Evolutionary conservation across 2,113 vertebrate genomes (phyloP).

Genomic region (Chamaea fasciata): DNA sequence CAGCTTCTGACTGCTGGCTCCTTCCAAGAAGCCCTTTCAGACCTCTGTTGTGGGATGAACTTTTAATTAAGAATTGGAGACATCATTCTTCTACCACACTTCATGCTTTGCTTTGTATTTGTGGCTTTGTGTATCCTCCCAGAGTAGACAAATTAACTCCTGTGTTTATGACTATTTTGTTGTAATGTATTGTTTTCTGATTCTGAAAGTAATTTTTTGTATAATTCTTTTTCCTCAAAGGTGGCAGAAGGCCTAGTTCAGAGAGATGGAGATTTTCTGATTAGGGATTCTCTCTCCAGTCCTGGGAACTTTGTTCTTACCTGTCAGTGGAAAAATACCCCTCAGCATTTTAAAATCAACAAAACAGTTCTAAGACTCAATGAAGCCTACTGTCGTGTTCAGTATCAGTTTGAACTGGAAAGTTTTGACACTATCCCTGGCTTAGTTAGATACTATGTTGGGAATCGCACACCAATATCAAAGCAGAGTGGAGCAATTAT

Average conservation of each 20-base stretch:
- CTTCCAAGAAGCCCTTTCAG: background rate
- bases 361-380: slow-evolving; percentile 83
- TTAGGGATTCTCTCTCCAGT: slow-evolving; percentile 92
- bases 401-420: slow-evolving; percentile 90
- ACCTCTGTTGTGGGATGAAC: background rate
- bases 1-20: background rate
- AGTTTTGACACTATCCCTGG: slow-evolving; percentile 91
- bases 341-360: slow-evolving; percentile 97
- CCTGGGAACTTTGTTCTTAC: slow-evolving; percentile 95
- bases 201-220: background rate
- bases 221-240: slow-evolving; percentile 67
- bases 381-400: slow-evolving; percentile 89
- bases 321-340: slow-evolving; percentile 90
- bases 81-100: background rate
- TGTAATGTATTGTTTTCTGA: background rate
- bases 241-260: slow-evolving; percentile 88
- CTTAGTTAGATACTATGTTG: slow-evolving; percentile 90
- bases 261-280: slow-evolving; percentile 94
- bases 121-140: background rate
- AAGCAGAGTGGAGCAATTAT: slow-evolving; percentile 92
- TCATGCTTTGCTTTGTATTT: background rate
- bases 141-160: background rate
- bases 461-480: slow-evolving; percentile 89
- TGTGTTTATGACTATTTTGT: background rate
- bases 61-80: background rate